Evolutionary conservation across 2,113 vertebrate species (phyloP), one percentile per base, ranked within the genome.

Genomic region (Ictalurus furcatus): DNA sequence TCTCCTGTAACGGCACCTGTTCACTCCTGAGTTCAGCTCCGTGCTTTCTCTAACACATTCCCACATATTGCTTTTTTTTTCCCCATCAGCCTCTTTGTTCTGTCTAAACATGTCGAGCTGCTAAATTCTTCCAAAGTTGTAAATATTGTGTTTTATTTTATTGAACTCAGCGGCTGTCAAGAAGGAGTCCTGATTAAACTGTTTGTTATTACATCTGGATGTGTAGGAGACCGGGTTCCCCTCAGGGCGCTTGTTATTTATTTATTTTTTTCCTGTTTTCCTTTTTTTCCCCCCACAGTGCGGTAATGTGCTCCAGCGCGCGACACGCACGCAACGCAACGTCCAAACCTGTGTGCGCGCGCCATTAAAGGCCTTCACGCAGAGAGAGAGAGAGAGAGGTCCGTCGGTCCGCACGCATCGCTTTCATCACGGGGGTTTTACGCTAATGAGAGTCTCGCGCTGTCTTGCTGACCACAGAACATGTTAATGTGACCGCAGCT

Each of bases 401-500:
- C 67, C 63, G 19, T 19, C n/a, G 74, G 71, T 61, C 78, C 69
- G 30, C 7, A 73, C 91, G 87, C 76, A 58, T 92, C 91, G 91
- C 91, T 93, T 91, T 92, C 90, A 88, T 91, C 86, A 84, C 52
- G 40, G 74, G 40, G 92, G 87, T 84, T 91, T 73, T 86, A 88
- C 90, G 73, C 93, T 92, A 93, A 95, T 92, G 92, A 92, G 93
- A 90, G 92, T 92, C 90, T 84, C 82, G 90, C 89, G 61, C 78
- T 67, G 86, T 84, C 83, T 16, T 83, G 90, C 88, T 93, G 78
- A 91, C 92, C 93, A 81, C 94, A 93, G 92, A 88, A 89, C 92
- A 87, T 88, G 92, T 93, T 81, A 89, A 92, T 86, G 89, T 88
- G 91, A 94, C 93, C 94, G 91, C 94, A 78, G 40, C 21, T 13